These are phyloP conservation scores for Cacatua alba DNA, from an alignment of 2,113 vertebrate genomes.

Conservation along the genomic window DNA sequence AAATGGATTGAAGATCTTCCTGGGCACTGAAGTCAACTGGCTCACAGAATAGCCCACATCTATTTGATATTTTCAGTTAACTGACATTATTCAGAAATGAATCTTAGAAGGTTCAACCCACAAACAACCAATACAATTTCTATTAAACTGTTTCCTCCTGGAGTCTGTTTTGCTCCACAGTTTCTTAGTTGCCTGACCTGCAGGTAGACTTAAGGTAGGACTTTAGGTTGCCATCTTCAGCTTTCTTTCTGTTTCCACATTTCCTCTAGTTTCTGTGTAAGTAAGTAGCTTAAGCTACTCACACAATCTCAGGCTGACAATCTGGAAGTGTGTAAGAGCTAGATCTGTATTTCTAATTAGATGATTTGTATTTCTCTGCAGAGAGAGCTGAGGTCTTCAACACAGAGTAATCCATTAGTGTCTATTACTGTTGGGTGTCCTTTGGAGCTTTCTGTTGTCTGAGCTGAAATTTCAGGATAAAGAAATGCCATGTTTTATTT, in stretches of 20 bases:
- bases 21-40: not conserved
- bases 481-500: not conserved
- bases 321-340: not conserved
- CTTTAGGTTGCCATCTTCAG: not conserved
- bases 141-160: not conserved
- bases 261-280: not conserved
- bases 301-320: not conserved
- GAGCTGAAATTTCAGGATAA: not conserved
- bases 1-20: not conserved
- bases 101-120: not conserved
- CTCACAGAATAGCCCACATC: not conserved
- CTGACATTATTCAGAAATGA: not conserved
- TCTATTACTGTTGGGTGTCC: not conserved
- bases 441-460: not conserved
- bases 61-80: not conserved
- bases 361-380: not conserved
- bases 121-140: not conserved
- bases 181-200: not conserved
- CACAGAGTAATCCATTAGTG: not conserved
- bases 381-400: not conserved
- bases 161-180: not conserved
- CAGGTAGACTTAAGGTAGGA: not conserved
- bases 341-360: not conserved
- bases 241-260: not conserved
- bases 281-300: not conserved